These are phyloP conservation scores for Micromesistius poutassou DNA, from an alignment of 2,797 vertebrate genomes.

Conservation along the genomic window DNA sequence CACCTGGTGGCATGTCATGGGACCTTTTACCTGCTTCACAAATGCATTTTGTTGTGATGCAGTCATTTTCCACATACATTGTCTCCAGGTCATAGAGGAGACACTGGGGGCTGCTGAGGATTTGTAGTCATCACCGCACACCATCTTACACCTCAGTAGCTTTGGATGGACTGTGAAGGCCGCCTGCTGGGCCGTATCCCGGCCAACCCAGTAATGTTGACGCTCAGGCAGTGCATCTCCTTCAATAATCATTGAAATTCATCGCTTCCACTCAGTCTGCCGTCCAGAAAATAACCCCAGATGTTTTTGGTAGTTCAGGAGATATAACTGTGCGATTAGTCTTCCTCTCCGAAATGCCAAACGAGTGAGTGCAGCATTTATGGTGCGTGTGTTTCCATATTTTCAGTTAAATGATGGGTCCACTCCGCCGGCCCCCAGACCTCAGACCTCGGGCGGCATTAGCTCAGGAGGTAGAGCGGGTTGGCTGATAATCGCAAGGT, in stretches of 20 bases:
- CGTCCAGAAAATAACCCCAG: slow-evolving; percentile 37
- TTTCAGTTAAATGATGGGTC: neutral
- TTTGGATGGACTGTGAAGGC: slow-evolving; percentile 70
- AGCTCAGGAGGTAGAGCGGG: too few relatives aligned
- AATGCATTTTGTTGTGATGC: slow-evolving; percentile 36
- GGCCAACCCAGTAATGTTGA: slow-evolving; percentile 52
- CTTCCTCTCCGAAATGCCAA: neutral
- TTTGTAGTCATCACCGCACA: slow-evolving; percentile 65
- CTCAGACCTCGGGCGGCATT: too few relatives aligned
- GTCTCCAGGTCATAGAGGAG: slow-evolving; percentile 57
- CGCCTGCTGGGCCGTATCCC: slow-evolving; percentile 42
- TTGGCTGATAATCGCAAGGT: too few relatives aligned
- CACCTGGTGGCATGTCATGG: too few relatives aligned
- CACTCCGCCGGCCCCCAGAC: neutral
- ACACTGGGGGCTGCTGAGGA: slow-evolving; percentile 50
- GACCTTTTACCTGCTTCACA: neutral
- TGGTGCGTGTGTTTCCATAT: neutral
- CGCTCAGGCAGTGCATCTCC: slow-evolving; percentile 43
- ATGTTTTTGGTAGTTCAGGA: neutral
- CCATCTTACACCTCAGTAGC: slow-evolving; percentile 76
- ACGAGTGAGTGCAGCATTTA: neutral
- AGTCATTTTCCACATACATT: slow-evolving; percentile 62
- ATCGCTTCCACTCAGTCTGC: slow-evolving; percentile 55
- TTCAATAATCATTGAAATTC: slow-evolving; percentile 69
- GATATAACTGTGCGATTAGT: neutral